phyloP scores from a whole-genome alignment of 2,888 invertebrate genomes.

The Hipparchia sbordonii region DNA sequence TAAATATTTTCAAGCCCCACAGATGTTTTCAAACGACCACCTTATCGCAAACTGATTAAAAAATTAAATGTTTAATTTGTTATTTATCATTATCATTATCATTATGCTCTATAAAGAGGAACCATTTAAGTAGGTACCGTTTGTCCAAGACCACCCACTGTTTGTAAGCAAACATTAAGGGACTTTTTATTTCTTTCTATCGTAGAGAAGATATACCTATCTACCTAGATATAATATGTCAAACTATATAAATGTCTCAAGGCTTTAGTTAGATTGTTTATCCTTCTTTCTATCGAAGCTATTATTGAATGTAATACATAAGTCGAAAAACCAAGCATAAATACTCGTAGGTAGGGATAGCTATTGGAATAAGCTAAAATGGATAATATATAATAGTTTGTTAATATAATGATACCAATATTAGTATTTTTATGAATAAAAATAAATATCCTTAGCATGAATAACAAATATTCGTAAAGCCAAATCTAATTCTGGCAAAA shows the following conservation, averaged over 20 bases:
- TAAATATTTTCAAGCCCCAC: neutral
- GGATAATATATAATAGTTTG: too few relatives aligned
- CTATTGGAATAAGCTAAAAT: too few relatives aligned
- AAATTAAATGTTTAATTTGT: slow-evolving; percentile 13
- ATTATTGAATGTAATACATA: neutral
- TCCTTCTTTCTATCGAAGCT: neutral
- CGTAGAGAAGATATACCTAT: neutral
- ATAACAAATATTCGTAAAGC: neutral
- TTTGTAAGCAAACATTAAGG: neutral
- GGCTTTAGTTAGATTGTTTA: too few relatives aligned
- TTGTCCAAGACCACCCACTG: slow-evolving; percentile 19
- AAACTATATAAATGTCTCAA: too few relatives aligned
- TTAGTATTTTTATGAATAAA: too few relatives aligned
- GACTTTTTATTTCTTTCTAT: slow-evolving; percentile 5
- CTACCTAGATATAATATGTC: neutral
- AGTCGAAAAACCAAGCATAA: neutral
- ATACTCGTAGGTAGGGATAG: too few relatives aligned
- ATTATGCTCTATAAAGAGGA: slow-evolving; percentile 2
- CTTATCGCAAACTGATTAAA: neutral
- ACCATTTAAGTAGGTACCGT: slow-evolving; percentile 12
- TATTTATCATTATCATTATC: slow-evolving; percentile 5
- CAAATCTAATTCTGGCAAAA: neutral
- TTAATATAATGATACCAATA: too few relatives aligned
- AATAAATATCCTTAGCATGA: neutral
- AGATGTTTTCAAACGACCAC: slow-evolving; percentile 1